Conservation (phyloP, 2,113 vertebrate genomes). For the Aphelocoma coerulescens region DNA sequence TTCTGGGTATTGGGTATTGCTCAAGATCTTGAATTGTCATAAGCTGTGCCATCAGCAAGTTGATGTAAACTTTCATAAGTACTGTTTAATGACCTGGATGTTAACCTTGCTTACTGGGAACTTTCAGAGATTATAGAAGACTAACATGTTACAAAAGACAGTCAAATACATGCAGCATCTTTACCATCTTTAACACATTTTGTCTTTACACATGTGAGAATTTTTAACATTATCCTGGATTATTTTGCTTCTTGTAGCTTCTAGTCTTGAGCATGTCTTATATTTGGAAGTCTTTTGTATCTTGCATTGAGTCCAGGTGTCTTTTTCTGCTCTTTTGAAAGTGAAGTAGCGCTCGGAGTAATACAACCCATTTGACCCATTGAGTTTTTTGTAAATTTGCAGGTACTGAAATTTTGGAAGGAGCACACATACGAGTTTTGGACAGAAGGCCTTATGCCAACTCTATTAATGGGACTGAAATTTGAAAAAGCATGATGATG, state of each 20-base stretch:
- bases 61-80: neutral
- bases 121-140: neutral
- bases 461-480: neutral
- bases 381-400: neutral
- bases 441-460: neutral
- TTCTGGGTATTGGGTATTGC: neutral
- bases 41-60: neutral
- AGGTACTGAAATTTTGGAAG: neutral
- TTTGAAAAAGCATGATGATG: neutral
- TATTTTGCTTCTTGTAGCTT: neutral
- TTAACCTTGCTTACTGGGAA: neutral
- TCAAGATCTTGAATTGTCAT: neutral
- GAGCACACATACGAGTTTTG: neutral
- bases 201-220: neutral
- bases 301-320: neutral
- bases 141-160: neutral
- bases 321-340: neutral
- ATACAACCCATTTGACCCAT: neutral
- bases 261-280: neutral
- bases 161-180: neutral
- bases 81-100: neutral
- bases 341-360: neutral
- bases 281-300: neutral
- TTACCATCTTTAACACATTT: neutral
- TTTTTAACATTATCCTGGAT: neutral